Percentiles rank a stretch among this genome's conserved stretches.
phyloP scores from a whole-genome alignment of 2,797 vertebrate species.

The Muraenolepis orangiensis region DNA sequence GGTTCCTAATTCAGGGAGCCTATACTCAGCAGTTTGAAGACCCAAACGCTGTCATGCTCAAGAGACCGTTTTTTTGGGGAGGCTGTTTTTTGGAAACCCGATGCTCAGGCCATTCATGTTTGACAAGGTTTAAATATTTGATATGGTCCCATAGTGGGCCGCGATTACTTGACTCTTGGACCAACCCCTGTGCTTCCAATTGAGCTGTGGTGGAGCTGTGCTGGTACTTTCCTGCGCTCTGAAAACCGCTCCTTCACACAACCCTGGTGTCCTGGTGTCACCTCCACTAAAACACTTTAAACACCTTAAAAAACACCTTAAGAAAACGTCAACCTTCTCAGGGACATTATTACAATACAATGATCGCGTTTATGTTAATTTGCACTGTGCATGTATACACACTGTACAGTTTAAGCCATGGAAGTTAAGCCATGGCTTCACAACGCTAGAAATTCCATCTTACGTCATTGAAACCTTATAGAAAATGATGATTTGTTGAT shows the following conservation, averaged over 20 bases:
- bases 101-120: conserved; percentile 61
- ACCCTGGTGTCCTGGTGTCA: neutral
- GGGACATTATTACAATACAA: neutral
- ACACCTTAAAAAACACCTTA: no score
- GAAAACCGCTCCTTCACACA: neutral
- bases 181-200: conserved; percentile 64
- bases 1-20: neutral
- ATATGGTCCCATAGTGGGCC: conserved; percentile 65
- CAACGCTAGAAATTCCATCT: no score
- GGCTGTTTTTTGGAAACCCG: conserved; percentile 69
- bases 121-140: conserved; percentile 76
- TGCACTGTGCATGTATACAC: neutral
- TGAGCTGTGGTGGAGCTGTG: conserved; percentile 28
- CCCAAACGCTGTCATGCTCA: conserved; percentile 43
- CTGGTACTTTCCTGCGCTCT: neutral
- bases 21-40: neutral
- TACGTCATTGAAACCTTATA: neutral
- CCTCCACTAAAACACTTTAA: neutral
- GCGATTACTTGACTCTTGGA: conserved; percentile 75
- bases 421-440: neutral
- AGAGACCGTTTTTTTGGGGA: conserved; percentile 35
- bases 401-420: neutral
- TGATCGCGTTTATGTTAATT: neutral
- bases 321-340: no score
- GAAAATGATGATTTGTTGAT: neutral